Conservation (phyloP, 2,797 vertebrate species). For the Trematocara caparti region DNA sequence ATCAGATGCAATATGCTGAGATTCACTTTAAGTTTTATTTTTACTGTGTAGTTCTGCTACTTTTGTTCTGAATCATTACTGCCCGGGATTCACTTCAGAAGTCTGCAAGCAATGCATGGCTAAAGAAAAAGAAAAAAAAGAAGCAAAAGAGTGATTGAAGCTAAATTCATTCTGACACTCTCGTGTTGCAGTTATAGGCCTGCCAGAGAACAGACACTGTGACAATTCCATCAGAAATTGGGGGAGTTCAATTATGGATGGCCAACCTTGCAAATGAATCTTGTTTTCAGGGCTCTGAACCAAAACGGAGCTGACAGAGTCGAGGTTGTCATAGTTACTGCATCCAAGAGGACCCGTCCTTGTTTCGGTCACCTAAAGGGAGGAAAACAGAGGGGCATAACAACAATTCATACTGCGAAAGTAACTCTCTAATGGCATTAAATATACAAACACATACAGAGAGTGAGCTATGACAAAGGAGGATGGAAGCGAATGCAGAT, state of each 20-base stretch:
- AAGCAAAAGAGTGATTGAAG: slow-evolving; percentile 65
- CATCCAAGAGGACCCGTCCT: slow-evolving; percentile 97
- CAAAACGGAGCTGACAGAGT: slow-evolving; percentile 99
- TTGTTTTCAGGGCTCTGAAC: slow-evolving; percentile 99
- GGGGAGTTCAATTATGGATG: slow-evolving; percentile 74
- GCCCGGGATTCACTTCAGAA: slow-evolving; percentile 49
- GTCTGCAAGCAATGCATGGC: slow-evolving; percentile 26
- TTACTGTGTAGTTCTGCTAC: slow-evolving; percentile 22
- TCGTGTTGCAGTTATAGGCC: slow-evolving; percentile 56
- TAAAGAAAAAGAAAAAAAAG: neutral
- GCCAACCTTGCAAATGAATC: slow-evolving; percentile 96
- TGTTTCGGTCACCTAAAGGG: slow-evolving; percentile 93
- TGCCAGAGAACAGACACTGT: slow-evolving; percentile 63
- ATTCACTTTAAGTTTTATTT: slow-evolving; percentile 53
- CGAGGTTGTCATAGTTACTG: slow-evolving; percentile 99
- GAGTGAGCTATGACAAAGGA: neutral
- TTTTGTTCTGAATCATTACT: slow-evolving; percentile 55
- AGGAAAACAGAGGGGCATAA: slow-evolving; percentile 40
- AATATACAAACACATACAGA: slow-evolving; percentile 13
- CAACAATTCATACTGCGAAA: slow-evolving; percentile 42
- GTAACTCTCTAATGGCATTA: slow-evolving; percentile 38
- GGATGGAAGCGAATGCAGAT: neutral
- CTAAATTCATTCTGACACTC: slow-evolving; percentile 66
- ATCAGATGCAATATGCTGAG: slow-evolving; percentile 33
- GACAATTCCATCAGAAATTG: slow-evolving; percentile 75